Percentiles rank a stretch among this genome's conserved stretches.
phyloP scores from a whole-genome alignment of 2,113 vertebrate genomes.

The Apistogramma diplotaenia region DNA sequence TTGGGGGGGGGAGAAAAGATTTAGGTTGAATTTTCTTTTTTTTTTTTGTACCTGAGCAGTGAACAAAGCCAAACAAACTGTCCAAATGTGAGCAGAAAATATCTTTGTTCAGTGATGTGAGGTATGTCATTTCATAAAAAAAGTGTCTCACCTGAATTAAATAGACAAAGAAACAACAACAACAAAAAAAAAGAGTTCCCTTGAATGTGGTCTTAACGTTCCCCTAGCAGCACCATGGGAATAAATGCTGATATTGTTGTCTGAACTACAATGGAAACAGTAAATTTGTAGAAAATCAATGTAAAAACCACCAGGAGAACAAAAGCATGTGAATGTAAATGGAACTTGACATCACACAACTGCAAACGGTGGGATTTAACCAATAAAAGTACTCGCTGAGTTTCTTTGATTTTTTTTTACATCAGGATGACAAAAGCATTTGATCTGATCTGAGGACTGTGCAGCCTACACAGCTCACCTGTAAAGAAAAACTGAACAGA shows the following conservation, averaged over 20 bases:
- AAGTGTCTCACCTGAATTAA: conserved; percentile 49
- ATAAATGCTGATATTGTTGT: conserved; percentile 37
- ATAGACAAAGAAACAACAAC: conserved; percentile 52
- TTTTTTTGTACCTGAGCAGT: conserved; percentile 66
- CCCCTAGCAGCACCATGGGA: conserved; percentile 58
- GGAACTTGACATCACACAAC: conserved; percentile 26
- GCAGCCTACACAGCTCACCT: conserved; percentile 21
- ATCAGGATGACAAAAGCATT: conserved; percentile 17
- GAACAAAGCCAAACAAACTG: conserved; percentile 55
- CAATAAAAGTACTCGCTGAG: conserved; percentile 19
- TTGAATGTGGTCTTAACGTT: conserved; percentile 54
- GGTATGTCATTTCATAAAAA: conserved; percentile 53
- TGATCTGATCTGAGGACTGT: background rate
- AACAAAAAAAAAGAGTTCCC: conserved; percentile 27
- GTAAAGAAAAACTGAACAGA: conserved; percentile 3
- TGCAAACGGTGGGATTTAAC: conserved; percentile 33
- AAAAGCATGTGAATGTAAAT: conserved; percentile 62
- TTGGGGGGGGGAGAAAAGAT: conserved; percentile 30
- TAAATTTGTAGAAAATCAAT: conserved; percentile 39
- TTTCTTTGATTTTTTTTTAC: too few relatives aligned
- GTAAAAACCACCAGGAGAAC: conserved; percentile 56
- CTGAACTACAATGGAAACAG: conserved; percentile 44
- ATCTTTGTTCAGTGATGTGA: conserved; percentile 47
- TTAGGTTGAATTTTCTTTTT: background rate
- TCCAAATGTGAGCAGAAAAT: conserved; percentile 54